Evolutionary conservation across 2,797 vertebrate species (phyloP), one percentile per base, ranked within the genome.

Genomic region (Kryptopterus vitreolus): DNA sequence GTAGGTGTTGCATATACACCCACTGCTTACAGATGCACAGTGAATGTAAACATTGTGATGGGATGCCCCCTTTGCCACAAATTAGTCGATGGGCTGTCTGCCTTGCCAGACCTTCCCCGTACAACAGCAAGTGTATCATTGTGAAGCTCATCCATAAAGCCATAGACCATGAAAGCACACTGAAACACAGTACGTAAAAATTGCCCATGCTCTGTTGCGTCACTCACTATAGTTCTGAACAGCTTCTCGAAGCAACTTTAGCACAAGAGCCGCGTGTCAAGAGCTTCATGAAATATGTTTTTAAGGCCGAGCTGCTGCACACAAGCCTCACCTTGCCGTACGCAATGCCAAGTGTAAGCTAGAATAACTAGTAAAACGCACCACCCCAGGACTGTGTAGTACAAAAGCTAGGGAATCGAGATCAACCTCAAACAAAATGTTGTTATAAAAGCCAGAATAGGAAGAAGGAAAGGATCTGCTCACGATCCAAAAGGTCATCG

Each of bases 151-250:
- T 63, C 7, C 31, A 33, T 20, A 9, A 63, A 35, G 18, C 22
- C 8, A 18, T 33, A 63, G 61, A 63, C 9, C 31, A 11, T 9
- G 16, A 18, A 63, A 69, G 16, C 8, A 50, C 46, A 29, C 46
- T 70, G 68, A 31, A 70, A 18, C 24, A 70, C 26, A 50, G 3
- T 16, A 15, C 55, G 20, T 16, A 22, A 53, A 71, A 33, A 22
- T 31, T 71, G 69, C 66, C 66, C 22, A 35, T 53, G 10, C 18
- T 71, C 29, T 71, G 18, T 55, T 55, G 70, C 70, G 33, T 53
- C 18, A 53, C 18, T 33, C 29, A 53, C 26, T 53, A 18, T 4
- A 50, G 18, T 52, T 11, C 18, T 10, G 20, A 12, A 31, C 26
- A 3, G 26, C 4, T 20, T 53, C 26, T 33, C 29, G 11, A 53